Conservation (phyloP, 2,888 invertebrate species). For the Anoplius nigerrimus region DNA sequence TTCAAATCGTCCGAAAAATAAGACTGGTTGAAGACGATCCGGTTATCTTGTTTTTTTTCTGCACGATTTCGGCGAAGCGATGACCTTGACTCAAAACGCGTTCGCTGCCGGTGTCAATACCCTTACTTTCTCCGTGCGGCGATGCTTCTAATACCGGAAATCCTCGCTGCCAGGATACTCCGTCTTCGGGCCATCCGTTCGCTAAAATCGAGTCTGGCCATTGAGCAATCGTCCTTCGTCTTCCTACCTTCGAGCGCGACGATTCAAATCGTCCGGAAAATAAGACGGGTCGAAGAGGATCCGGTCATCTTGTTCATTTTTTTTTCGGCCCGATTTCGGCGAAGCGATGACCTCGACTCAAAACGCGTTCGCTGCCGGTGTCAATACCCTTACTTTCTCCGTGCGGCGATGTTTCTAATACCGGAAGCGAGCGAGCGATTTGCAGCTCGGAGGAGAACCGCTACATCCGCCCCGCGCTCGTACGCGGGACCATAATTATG, state of each 20-base stretch:
- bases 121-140: constrained; percentile 24
- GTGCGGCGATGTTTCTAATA: constrained; percentile 40
- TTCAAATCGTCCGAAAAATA: too few species aligned
- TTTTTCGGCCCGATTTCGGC: too few species aligned
- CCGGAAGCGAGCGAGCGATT: constrained; percentile 41
- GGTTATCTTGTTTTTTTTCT: too few species aligned
- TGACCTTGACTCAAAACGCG: not conserved
- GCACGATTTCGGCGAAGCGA: not conserved
- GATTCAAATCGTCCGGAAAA: too few species aligned
- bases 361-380: constrained; percentile 2
- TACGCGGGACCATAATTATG: constrained; percentile 51
- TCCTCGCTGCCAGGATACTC: not conserved
- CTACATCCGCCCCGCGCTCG: constrained; percentile 43
- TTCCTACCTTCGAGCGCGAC: too few species aligned
- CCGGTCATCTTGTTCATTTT: too few species aligned
- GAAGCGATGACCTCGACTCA: not conserved
- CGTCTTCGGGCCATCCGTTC: too few species aligned
- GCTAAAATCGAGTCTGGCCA: too few species aligned
- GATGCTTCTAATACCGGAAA: constrained; percentile 48
- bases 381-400: constrained; percentile 29
- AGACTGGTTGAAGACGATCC: too few species aligned
- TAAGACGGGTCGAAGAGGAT: too few species aligned
- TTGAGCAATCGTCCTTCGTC: too few species aligned
- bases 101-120: constrained; percentile 23
- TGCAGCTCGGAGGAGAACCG: constrained; percentile 37